Conservation (phyloP, 2,888 invertebrate species). For the Pycnomerus fuliginosus region DNA sequence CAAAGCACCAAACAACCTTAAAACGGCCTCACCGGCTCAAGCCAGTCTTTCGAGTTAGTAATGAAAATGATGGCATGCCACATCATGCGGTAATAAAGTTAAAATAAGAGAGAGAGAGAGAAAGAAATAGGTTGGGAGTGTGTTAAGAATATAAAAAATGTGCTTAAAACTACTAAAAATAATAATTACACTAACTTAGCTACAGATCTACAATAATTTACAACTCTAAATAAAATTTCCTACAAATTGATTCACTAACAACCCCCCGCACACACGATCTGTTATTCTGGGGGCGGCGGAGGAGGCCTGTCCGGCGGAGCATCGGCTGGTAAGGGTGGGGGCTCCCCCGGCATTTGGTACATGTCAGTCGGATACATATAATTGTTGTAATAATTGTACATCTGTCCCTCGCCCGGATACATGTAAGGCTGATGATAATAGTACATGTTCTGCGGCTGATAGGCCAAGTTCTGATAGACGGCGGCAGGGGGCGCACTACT, state of each 20-base stretch:
- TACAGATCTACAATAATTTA: slow-evolving; percentile 10
- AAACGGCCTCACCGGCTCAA: too few relatives aligned
- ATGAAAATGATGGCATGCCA: too few relatives aligned
- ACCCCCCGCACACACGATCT: slow-evolving; percentile 10
- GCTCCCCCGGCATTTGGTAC: slow-evolving; percentile 37
- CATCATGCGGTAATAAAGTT: too few relatives aligned
- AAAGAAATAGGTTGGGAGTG: too few relatives aligned
- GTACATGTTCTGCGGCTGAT: slow-evolving; percentile 29
- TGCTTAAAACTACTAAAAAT: slow-evolving; percentile 20
- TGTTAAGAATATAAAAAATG: slow-evolving; percentile 24
- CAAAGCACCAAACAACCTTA: slow-evolving; percentile 53
- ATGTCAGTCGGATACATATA: slow-evolving; percentile 45
- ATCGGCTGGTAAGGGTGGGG: slow-evolving; percentile 24
- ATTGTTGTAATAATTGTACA: slow-evolving; percentile 35
- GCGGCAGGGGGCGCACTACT: slow-evolving; percentile 31
- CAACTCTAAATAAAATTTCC: slow-evolving; percentile 1
- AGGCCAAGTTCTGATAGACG: slow-evolving; percentile 17
- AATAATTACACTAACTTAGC: too few relatives aligned
- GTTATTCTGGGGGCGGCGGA: slow-evolving; percentile 58
- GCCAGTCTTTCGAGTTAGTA: too few relatives aligned
- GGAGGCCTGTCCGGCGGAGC: slow-evolving; percentile 61
- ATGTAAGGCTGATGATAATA: slow-evolving; percentile 35
- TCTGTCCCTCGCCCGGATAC: slow-evolving; percentile 29
- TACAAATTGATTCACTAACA: slow-evolving; percentile 1
- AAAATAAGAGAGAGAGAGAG: too few relatives aligned